Evolutionary conservation across 2,113 vertebrate species (phyloP), one percentile per base, ranked within the genome.

Genomic region (Hystrix cristata): DNA sequence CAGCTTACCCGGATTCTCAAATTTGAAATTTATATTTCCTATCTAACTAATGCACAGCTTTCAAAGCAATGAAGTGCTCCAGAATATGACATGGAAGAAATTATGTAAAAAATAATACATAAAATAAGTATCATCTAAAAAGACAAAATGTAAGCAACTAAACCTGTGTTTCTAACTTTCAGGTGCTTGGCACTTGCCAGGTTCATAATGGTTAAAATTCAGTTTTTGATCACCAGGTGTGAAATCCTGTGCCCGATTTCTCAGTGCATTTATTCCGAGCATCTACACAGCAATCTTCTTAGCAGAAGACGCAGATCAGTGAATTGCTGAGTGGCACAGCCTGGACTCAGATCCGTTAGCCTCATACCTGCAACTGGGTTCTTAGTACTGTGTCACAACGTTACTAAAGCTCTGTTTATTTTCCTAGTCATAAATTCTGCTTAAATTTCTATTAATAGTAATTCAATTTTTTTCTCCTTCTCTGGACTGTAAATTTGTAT

Each of bases 101-200:
- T 91, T 97, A 89, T 92, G 62, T 96, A 97, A 93, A 98, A 98
- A 55, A 97, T 83, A 98, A 97, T 96, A 72, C 81, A 86, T 11
- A 69, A 80, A 81, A 51, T 55, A 60, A 82, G 5, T 81, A 12
- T 80, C 38, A 51, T 87, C 29, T 78, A 53, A 74, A 74, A 94
- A 82, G 27, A 51, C 51, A 23, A 78, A 95, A 82, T 69, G 7
- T 23, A 92, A 94, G 84, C 59, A 92, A 82, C 57, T 27, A 92
- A 34, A 9, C 15, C 18, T 53, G 11, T 21, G 15, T n/a, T 95
- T 95, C 87, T 85, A 83, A 48, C 2, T 95, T 80, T 60, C 53
- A 4, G 12, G 3, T 51, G 59, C 62, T 72, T 64, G 19, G 9
- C 46, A 16, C 5, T 43, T 29, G 21, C 46, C 69, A 65, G 34